Conservation (phyloP, 2,888 invertebrate species). For the Melanchra persicariae region DNA sequence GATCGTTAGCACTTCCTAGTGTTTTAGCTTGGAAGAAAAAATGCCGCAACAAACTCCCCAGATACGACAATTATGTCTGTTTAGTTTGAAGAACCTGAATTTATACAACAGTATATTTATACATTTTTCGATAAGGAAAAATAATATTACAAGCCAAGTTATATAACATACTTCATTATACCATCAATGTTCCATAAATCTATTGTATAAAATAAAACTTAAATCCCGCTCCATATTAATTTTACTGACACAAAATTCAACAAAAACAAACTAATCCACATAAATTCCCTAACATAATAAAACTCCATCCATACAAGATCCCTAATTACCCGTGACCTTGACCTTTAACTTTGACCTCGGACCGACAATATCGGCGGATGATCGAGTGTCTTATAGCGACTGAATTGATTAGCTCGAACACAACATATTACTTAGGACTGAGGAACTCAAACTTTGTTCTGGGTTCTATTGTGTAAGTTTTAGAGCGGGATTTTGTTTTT, state of each 20-base stretch:
- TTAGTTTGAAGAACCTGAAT: no score
- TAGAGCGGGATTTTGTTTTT: background rate
- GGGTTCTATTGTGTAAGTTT: constrained; percentile 28
- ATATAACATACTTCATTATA: no score
- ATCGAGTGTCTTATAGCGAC: constrained; percentile 51
- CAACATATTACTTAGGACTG: constrained; percentile 58
- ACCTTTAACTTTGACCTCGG: constrained; percentile 35
- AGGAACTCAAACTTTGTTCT: constrained; percentile 47
- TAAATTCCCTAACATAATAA: constrained; percentile 20
- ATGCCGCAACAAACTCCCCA: background rate
- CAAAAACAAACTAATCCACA: background rate
- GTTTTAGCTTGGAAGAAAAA: background rate
- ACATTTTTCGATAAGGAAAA: no score
- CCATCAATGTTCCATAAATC: background rate
- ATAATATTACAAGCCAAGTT: no score
- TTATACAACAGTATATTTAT: no score
- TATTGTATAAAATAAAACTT: background rate
- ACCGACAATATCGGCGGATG: constrained; percentile 40
- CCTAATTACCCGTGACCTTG: constrained; percentile 48
- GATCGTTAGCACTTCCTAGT: background rate
- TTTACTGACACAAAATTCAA: background rate
- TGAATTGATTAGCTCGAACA: constrained; percentile 63
- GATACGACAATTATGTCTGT: background rate
- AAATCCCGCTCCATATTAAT: background rate
- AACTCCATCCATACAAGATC: constrained; percentile 15